phyloP scores from a whole-genome alignment of 2,113 vertebrate genomes.

The Calyptomena viridis region DNA sequence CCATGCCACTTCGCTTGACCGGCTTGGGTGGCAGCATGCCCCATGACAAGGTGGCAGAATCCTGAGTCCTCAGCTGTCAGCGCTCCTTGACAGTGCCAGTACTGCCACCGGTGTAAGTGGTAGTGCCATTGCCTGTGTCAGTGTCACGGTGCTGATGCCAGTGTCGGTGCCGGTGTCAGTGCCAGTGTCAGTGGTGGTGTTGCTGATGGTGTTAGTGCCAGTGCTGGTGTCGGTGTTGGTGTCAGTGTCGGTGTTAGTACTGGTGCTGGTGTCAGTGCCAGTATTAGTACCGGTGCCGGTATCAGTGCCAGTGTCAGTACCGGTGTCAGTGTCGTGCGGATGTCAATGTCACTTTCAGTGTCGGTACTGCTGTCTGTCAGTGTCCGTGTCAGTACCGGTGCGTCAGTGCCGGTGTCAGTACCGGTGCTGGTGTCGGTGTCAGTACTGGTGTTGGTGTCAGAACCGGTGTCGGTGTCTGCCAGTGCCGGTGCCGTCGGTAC shows the following conservation, averaged over 20 bases:
- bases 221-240: not conserved
- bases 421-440: not conserved
- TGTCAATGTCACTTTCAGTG: too few relatives aligned
- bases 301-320: too few relatives aligned
- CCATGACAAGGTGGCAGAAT: not conserved
- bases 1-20: not conserved
- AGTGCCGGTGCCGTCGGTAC: not conserved
- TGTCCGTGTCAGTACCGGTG: not conserved
- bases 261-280: rapidly evolving
- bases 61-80: too few relatives aligned
- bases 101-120: not conserved
- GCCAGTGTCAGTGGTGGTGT: rapidly evolving
- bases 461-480: not conserved
- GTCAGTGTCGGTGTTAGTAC: not conserved
- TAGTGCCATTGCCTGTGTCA: rapidly evolving
- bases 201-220: rapidly evolving
- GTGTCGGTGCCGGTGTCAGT: rapidly evolving
- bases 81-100: not conserved
- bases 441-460: too few relatives aligned
- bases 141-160: too few relatives aligned
- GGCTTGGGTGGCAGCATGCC: not conserved
- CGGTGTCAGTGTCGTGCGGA: not conserved
- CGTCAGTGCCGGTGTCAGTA: not conserved
- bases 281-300: not conserved
- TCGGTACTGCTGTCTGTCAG: not conserved